Percentiles rank a stretch among this genome's conserved stretches.
These are phyloP conservation scores for Brachionus manjavacas DNA, from an alignment of 1,140 invertebrate genomes.

Conservation along the genomic window DNA sequence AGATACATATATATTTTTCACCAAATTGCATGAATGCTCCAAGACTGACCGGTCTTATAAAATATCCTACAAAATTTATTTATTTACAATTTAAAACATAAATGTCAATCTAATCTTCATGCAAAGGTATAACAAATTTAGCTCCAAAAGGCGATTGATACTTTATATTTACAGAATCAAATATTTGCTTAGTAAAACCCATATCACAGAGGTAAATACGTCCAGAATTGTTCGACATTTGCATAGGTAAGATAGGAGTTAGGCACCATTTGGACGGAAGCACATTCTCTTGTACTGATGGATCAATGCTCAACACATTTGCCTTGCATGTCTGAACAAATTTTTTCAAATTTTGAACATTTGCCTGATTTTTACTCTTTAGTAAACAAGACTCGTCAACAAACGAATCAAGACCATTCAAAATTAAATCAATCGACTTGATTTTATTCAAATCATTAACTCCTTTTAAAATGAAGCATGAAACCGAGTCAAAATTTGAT, in stretches of 20 bases:
- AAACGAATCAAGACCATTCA: conserved; percentile 64
- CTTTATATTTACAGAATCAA: conserved; percentile 69
- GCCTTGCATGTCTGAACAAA: conserved; percentile 71
- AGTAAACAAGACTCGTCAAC: conserved; percentile 46
- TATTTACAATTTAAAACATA: conserved; percentile 28
- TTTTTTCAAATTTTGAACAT: conserved; percentile 52
- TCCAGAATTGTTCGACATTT: conserved; percentile 62
- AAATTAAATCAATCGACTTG: conserved; percentile 65
- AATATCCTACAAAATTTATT: background rate
- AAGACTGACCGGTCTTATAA: background rate
- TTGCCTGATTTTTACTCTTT: conserved; percentile 42
- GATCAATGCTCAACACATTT: conserved; percentile 75
- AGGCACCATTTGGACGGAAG: conserved; percentile 71
- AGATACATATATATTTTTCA: background rate
- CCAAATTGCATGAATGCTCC: background rate
- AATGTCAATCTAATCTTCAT: conserved; percentile 52
- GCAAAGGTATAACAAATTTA: conserved; percentile 77
- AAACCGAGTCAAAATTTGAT: conserved; percentile 52
- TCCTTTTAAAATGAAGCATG: background rate
- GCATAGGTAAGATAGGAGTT: conserved; percentile 68
- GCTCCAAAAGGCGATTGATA: conserved; percentile 82
- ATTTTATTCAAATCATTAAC: background rate
- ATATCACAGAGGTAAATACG: conserved; percentile 80
- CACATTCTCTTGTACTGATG: conserved; percentile 62
- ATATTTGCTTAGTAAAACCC: conserved; percentile 72